Evolutionary conservation across 1,140 invertebrate species (phyloP), one percentile per base, ranked within the genome.

Genomic region (Marisa cornuarietis): DNA sequence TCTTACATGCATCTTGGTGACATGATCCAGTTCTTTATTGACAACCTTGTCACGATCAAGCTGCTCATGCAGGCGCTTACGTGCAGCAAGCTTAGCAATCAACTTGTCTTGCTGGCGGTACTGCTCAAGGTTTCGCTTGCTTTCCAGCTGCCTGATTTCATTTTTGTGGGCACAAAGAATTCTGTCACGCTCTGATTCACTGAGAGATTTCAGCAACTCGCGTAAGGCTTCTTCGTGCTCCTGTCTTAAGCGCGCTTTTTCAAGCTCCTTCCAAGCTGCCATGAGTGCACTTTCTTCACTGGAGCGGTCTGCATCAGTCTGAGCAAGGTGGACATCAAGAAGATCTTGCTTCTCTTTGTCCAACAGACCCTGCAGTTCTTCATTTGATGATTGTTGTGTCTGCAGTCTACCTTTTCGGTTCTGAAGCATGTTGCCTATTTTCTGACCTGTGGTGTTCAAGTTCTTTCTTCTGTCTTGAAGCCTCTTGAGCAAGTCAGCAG

Each of bases 21-120:
- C 88, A 62, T 85, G 82, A 65, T 89, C 86, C 65, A 90, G 82
- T 77, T 90, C 89, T 51, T 84, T 83, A 63, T 83, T 81, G 22
- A 90, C 86, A 13, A 87, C 88, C 66, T 82, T 83, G 71, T 90
- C 89, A 79, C 88, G 88, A 16, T 81, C 83, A 42, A 88, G 78
- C 76, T 89, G 88, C 72, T 90, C 88, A 31, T 83, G 82, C 82
- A 90, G 84, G n/a, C 88, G 84, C 82, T 88, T 89, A 16, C 84
- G 83, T 20, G 89, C 88, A 14, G 88, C 87, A 61, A 90, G 78
- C 79, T 89, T 89, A 20, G 88, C 88, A 31, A 82, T 82, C 22
- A 90, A 78, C 68, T 86, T 86, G 80, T 90, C 89, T 22, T 82
- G 76, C 78, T 88, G 84, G 58, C 74, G 76, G 31, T 85, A 79